Evolutionary conservation across 92 coral and sea anemone genomes (phyloP), one percentile per base, ranked within the genome.

Genomic region (Muricea muricata): DNA sequence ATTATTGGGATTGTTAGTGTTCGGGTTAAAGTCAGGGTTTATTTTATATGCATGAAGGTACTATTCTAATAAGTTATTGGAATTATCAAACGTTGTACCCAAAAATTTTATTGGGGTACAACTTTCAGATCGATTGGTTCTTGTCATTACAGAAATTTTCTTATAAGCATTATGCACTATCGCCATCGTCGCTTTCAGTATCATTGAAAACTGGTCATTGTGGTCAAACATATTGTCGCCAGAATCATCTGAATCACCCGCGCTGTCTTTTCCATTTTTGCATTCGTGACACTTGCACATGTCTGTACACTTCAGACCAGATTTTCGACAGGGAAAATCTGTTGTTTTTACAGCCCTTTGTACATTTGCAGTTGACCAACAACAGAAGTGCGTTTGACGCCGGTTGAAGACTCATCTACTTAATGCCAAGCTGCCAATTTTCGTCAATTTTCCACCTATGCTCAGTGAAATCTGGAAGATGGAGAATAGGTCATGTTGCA

Each of bases 351-450:
- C 80, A 73, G 14, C 80, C 80, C 54, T 73, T 39, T 11, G 45
- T n/a, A n/a, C n/a, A n/a, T n/a, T n/a, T n/a, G n/a, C n/a, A n/a
- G n/a, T n/a, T n/a, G n/a, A n/a, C n/a, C 52, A 73, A 73, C 54
- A 37, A 60, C 34, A 73, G 80, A 73, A 73, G 33, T 13, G 80
- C 41, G 80, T 73, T 58, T 37, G 80, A 58, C 34, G 80, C 80
- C 21, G 80, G 80, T 13, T 47, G 52, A 73, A 73, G 80, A 73
- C 23, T 73, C 80, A 73, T 73, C 80, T 58, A 73, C 40, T 73
- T 73, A 32, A 74, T 74, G 56, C 56, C 17, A 25, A 74, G 65
- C 21, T 48, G 50, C 56, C 80, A 63, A 74, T 74, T 63, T 4
- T 74, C 67, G 31, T 74, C 31, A 41, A 74, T 63, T 39, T 74